Percentiles rank a stretch among this genome's conserved stretches.
phyloP scores from a whole-genome alignment of 2,797 vertebrate species.

The Meriones psammophilus region DNA sequence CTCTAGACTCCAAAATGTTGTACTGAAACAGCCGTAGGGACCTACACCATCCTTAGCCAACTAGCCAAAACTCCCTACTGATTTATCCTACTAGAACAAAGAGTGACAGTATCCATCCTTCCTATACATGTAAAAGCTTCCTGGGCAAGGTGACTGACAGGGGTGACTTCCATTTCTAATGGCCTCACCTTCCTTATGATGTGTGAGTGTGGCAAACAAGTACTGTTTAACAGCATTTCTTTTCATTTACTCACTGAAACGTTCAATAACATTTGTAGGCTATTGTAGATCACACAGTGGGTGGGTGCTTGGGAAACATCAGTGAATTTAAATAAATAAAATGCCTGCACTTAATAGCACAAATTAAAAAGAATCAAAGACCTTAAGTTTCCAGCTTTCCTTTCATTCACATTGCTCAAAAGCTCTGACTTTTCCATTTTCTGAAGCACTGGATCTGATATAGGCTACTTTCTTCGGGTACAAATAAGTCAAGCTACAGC shows the following conservation, averaged over 20 bases:
- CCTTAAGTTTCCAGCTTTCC: slow-evolving; percentile 53
- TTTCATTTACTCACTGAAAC: slow-evolving; percentile 68
- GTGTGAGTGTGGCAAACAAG: slow-evolving; percentile 57
- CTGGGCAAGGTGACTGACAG: slow-evolving; percentile 48
- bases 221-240: slow-evolving; percentile 58
- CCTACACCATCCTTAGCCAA: not conserved
- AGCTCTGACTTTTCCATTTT: not conserved
- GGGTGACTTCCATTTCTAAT: slow-evolving; percentile 69
- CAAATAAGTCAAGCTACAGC: slow-evolving; percentile 32
- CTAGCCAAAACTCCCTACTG: slow-evolving; percentile 12
- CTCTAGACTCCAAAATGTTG: slow-evolving; percentile 40
- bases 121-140: slow-evolving; percentile 3
- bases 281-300: not conserved
- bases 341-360: slow-evolving; percentile 17
- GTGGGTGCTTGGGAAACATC: not conserved
- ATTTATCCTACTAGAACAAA: slow-evolving; percentile 47
- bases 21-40: not conserved
- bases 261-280: slow-evolving; percentile 59
- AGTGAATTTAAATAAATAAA: slow-evolving; percentile 63
- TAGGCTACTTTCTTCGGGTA: slow-evolving; percentile 27
- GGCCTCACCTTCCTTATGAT: slow-evolving; percentile 72
- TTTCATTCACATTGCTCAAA: slow-evolving; percentile 63
- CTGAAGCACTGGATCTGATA: slow-evolving; percentile 18
- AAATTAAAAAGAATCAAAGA: slow-evolving; percentile 55
- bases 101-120: slow-evolving; percentile 25